Conservation (phyloP, 2,888 invertebrate species). For the Anodontia alba region DNA sequence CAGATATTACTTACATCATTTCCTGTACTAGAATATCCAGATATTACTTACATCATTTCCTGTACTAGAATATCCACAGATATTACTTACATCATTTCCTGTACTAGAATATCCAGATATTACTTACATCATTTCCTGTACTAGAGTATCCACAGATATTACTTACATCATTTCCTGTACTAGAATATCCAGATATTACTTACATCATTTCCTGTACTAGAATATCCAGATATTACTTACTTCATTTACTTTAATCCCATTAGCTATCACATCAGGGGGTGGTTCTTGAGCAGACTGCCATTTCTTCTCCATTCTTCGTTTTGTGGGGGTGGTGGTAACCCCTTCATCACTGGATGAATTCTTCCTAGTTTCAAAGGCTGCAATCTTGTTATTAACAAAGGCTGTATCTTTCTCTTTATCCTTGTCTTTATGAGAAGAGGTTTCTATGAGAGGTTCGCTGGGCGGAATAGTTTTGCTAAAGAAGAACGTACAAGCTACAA, state of each 20-base stretch:
- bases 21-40: too few species aligned
- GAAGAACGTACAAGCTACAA: not conserved
- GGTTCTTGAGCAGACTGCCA: slow-evolving; percentile 47
- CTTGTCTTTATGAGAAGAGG: slow-evolving; percentile 26
- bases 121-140: too few species aligned
- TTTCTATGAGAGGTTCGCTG: not conserved
- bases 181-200: too few species aligned
- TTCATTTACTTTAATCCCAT: slow-evolving; percentile 52
- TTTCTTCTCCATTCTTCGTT: slow-evolving; percentile 28
- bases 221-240: not conserved
- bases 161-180: too few species aligned
- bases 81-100: too few species aligned
- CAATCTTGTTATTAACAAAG: slow-evolving; percentile 63
- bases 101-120: too few species aligned
- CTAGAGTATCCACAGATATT: too few species aligned
- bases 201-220: too few species aligned
- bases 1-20: too few species aligned
- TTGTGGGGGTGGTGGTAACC: slow-evolving; percentile 36
- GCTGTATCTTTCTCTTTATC: slow-evolving; percentile 46
- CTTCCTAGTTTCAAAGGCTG: slow-evolving; percentile 59
- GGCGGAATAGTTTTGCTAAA: not conserved
- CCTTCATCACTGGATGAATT: slow-evolving; percentile 9
- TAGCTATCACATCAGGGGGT: slow-evolving; percentile 62
- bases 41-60: too few species aligned
- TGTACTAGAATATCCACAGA: too few species aligned